Evolutionary conservation across 2,797 vertebrate species (phyloP), one percentile per base, ranked within the genome.

Genomic region (Hyperoplus lanceolatus): DNA sequence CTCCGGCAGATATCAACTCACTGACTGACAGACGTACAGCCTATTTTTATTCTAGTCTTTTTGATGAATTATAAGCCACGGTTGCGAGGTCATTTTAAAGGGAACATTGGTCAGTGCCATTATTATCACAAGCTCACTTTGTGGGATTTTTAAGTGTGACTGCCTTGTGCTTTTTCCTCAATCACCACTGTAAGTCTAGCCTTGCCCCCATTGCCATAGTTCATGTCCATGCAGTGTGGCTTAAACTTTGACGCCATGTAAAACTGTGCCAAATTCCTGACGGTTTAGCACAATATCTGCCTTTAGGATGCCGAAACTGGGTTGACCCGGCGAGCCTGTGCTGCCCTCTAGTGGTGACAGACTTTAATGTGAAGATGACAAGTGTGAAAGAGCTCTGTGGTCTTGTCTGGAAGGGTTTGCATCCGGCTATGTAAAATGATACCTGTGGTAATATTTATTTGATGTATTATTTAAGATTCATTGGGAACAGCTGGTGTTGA

Each of bases 281-380:
- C 67, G 8, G 43, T 80, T 75, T 18, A 58, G 41, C 8, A 43
- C 15, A 3, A 42, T 41, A 1, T 43, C 50, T 38, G 49, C 49
- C 38, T 21, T 48, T 12, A 21, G 6, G n/a, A 39, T 51, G 16
- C 42, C 60, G 51, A 46, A 29, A 39, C 43, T 36, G 9, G 10
- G 39, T 3, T 51, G 61, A 76, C 16, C 59, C 10, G n/a, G 55
- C 62, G 61, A 66, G 50, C 36, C 48, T 75, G 4, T 81, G 65
- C 75, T 89, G 88, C 9, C 80, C 81, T 77, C 91, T 87, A 55
- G 77, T 90, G 89, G 74, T 55, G 14, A 38, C 2, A 3, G 1
- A 64, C 10, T 10, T 62, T 61, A 42, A 57, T 70, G 13, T 68
- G 36, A 70, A 48, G 29, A 45, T 4, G 18, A 38, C 45, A 6